phyloP scores from a whole-genome alignment of 2,797 vertebrate genomes.

The Tangara arthus region DNA sequence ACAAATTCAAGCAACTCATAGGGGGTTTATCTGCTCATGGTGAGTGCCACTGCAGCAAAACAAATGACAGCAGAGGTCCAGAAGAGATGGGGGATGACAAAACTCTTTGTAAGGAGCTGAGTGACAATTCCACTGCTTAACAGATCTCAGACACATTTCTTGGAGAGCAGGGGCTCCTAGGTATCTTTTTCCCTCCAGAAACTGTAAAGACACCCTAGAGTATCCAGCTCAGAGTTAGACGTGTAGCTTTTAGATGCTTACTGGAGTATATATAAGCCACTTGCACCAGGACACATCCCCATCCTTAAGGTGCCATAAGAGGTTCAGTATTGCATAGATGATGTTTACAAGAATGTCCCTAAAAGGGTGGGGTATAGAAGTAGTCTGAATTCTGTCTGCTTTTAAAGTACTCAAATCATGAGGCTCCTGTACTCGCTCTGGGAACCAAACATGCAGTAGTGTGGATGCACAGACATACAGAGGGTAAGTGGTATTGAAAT shows the following conservation, averaged over 20 bases:
- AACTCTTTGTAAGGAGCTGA: background rate
- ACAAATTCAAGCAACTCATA: background rate
- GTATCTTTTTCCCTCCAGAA: background rate
- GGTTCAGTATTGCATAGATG: background rate
- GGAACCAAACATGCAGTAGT: background rate
- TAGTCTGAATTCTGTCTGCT: background rate
- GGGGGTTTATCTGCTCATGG: background rate
- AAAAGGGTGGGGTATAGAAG: background rate
- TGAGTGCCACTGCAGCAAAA: background rate
- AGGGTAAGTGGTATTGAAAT: background rate
- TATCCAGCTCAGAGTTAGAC: background rate
- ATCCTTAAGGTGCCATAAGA: background rate
- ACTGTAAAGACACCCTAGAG: background rate
- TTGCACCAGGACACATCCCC: background rate
- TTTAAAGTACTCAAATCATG: background rate
- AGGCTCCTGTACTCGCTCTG: background rate
- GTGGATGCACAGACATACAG: background rate
- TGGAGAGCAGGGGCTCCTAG: background rate
- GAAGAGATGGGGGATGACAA: background rate
- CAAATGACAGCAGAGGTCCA: background rate
- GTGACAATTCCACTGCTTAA: background rate
- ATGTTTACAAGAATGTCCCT: background rate
- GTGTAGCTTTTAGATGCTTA: background rate
- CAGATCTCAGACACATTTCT: background rate
- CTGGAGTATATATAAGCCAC: background rate